Conservation (phyloP, 2,113 vertebrate genomes). For the Daubentonia madagascariensis region DNA sequence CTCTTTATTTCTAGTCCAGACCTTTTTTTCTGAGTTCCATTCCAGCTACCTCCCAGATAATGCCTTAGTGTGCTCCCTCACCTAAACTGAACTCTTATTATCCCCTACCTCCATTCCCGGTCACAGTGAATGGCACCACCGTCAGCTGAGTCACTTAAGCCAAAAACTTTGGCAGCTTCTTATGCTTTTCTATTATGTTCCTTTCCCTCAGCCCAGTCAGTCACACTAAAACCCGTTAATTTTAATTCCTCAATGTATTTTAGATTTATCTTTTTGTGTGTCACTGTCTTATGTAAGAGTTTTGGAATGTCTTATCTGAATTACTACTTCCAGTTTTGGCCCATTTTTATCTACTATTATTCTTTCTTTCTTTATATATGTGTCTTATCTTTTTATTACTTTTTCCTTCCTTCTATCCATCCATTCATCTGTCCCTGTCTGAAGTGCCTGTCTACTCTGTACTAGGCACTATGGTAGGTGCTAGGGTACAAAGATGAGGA, state of each 20-base stretch:
- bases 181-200: background rate
- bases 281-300: background rate
- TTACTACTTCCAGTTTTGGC: background rate
- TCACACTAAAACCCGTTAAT: background rate
- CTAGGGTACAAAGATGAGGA: background rate
- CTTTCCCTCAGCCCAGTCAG: background rate
- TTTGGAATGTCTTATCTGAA: background rate
- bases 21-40: background rate
- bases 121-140: background rate
- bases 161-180: background rate
- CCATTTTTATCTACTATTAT: background rate
- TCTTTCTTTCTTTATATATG: background rate
- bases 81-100: background rate
- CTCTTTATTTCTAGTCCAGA: constrained; percentile 5
- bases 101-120: background rate
- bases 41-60: background rate
- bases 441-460: background rate
- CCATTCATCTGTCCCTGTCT: background rate
- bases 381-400: background rate
- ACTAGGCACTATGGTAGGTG: background rate
- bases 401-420: background rate
- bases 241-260: constrained; percentile 12
- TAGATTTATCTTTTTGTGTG: background rate
- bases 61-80: background rate
- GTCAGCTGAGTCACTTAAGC: background rate